These are phyloP conservation scores for Platycercus adscitus DNA, from an alignment of 2,113 vertebrate species.

Conservation along the genomic window DNA sequence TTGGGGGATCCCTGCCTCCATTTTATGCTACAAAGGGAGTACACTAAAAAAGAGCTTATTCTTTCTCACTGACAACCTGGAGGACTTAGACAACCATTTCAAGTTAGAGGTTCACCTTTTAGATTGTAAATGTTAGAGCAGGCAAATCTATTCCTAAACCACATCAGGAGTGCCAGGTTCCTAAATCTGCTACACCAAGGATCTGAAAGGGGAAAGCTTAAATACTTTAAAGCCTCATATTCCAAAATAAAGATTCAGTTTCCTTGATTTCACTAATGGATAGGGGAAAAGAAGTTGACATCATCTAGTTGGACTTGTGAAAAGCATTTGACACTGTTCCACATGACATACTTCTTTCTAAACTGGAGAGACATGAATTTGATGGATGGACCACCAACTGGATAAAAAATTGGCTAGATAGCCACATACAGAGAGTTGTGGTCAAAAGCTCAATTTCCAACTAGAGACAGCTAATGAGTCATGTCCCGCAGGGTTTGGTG, in stretches of 20 bases:
- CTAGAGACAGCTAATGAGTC: neutral
- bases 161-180: fast-evolving
- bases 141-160: neutral
- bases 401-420: neutral
- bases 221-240: neutral
- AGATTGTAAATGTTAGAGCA: neutral
- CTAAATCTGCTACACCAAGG: neutral
- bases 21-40: neutral
- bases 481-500: neutral
- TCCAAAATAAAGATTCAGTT: neutral
- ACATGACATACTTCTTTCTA: neutral
- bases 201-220: neutral
- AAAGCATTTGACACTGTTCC: neutral
- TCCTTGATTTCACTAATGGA: neutral
- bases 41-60: neutral
- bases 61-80: neutral
- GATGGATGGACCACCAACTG: neutral
- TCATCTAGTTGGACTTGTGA: neutral
- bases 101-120: neutral
- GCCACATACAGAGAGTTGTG: neutral
- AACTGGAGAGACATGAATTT: neutral
- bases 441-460: neutral
- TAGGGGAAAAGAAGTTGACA: neutral
- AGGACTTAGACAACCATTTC: neutral
- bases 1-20: neutral